Evolutionary conservation across 2,113 vertebrate species (phyloP).

Genomic region (Pseudorectes ferrugineus): DNA sequence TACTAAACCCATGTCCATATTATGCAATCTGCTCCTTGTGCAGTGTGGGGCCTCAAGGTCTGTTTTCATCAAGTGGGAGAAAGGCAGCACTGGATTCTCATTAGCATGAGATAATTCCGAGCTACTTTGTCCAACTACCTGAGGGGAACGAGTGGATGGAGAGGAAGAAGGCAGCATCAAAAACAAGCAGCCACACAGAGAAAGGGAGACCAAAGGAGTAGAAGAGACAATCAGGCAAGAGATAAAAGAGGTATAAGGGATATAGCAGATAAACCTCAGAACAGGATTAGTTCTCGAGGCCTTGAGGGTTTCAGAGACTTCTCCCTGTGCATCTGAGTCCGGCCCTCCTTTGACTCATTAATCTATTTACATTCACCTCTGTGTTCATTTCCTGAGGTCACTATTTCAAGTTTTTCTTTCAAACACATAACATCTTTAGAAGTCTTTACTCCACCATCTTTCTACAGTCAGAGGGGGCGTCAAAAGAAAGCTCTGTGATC

Average conservation of each 20-base stretch:
- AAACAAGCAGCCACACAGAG: not conserved
- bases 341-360: not conserved
- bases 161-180: not conserved
- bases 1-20: not conserved
- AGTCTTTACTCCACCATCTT: not conserved
- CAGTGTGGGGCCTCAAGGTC: not conserved
- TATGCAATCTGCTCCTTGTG: not conserved
- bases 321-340: not conserved
- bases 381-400: not conserved
- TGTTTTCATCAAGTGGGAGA: not conserved
- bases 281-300: not conserved
- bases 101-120: not conserved
- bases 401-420: not conserved
- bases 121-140: not conserved
- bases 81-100: not conserved
- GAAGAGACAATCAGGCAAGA: not conserved
- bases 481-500: not conserved
- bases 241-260: not conserved
- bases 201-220: not conserved
- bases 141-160: not conserved
- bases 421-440: not conserved
- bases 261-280: not conserved
- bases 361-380: not conserved
- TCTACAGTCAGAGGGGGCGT: not conserved
- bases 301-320: not conserved